These are phyloP conservation scores for Diceros bicornis DNA, from an alignment of 2,797 vertebrate species.

Conservation along the genomic window DNA sequence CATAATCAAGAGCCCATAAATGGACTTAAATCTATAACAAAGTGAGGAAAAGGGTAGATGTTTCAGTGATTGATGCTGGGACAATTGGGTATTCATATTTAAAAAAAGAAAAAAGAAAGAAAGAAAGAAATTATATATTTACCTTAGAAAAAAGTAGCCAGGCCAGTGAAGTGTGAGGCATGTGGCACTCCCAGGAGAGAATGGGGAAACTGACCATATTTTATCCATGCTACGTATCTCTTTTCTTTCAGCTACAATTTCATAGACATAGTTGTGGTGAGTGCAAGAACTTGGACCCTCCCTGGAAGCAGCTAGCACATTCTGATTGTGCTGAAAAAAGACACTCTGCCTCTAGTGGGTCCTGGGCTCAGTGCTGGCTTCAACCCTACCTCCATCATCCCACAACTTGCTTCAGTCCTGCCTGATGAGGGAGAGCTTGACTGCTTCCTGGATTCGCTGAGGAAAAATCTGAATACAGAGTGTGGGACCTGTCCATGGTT, in stretches of 20 bases:
- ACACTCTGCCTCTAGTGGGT: constrained; percentile 83
- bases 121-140: background rate
- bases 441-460: constrained; percentile 89
- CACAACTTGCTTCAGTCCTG: constrained; percentile 91
- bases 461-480: constrained; percentile 88
- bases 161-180: background rate
- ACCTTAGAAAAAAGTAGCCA: background rate
- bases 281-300: background rate
- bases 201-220: constrained; percentile 91
- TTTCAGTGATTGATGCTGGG: background rate
- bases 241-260: constrained; percentile 76
- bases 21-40: background rate
- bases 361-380: constrained; percentile 4
- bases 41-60: background rate
- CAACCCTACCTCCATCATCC: constrained; percentile 84
- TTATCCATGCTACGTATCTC: constrained; percentile 90
- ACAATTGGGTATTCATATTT: background rate
- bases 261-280: constrained; percentile 82
- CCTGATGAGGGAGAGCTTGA: constrained; percentile 90
- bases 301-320: constrained; percentile 63
- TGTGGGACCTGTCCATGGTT: constrained; percentile 73
- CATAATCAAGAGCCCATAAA: background rate
- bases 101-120: background rate
- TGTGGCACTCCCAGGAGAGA: constrained; percentile 80
- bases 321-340: constrained; percentile 93